Evolutionary conservation across 2,797 vertebrate species (phyloP), one percentile per base, ranked within the genome.

Genomic region (Hydrolagus colliei): DNA sequence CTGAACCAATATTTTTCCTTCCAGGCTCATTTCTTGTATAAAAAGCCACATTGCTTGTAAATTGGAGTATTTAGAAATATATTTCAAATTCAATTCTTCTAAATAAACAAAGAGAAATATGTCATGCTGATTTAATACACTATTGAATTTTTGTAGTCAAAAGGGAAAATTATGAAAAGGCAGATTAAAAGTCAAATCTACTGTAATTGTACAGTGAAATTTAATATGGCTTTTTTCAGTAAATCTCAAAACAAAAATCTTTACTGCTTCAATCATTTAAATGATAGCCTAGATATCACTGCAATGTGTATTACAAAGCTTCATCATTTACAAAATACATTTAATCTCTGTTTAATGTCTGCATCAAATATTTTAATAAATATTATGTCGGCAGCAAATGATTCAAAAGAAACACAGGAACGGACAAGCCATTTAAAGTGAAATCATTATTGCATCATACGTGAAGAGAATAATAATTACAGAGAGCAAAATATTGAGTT

Each of bases 301-400:
- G n/a, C 52, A 84, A 84, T 71, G 71, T 52, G 41, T 41, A 82
- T 18, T n/a, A 52, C 16, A 74, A 41, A 1, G 32, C 13, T 75
- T 74, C 9, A 4, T 73, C 73, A 74, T 74, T 35, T 74, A 35
- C 35, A 32, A 74, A 74, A 32, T 32, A 74, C 35, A 13, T 35
- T 52, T 52, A 52, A 84, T 71, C 79, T 84, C 65, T 80, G 79
- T 71, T 84, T 68, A 84, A 84, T 71, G 32, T 84, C 79, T 84
- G 79, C 52, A 68, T 52, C 16, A 84, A 68, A 71, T 84, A 71
- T 9, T 35, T 84, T 84, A 68, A 84, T 84, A 84, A 84, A 67
- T 84, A 84, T 84, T 84, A 71, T 35, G 71, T 71, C 7, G 79
- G 32, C 65, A 84, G 9, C 71, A 18, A 41, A n/a, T 84, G 79